These are phyloP conservation scores for Anolis sagrei DNA, from an alignment of 2,113 vertebrate species.

Conservation along the genomic window DNA sequence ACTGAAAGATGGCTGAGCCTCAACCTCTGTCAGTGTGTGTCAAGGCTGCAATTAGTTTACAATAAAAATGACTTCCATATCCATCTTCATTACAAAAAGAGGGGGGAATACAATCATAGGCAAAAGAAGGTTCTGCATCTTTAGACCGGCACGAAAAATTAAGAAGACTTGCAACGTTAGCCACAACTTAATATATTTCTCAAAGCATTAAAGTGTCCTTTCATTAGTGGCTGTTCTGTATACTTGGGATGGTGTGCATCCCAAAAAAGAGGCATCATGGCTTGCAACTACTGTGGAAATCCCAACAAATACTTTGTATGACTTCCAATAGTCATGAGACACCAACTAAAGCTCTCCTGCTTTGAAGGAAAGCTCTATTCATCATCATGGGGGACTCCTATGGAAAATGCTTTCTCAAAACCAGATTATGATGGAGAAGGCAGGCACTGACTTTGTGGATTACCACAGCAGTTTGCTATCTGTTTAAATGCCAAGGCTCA, in stretches of 20 bases:
- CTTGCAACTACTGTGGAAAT: no score
- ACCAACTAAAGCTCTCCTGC: no score
- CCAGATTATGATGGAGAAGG: no score
- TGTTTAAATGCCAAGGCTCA: no score
- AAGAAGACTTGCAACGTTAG: constrained; percentile 5
- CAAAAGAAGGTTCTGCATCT: not conserved
- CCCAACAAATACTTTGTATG: no score
- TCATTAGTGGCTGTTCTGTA: not conserved
- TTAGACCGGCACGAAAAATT: constrained; percentile 8
- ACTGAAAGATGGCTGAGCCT: constrained; percentile 5
- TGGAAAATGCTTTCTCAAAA: no score
- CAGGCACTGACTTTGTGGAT: no score
- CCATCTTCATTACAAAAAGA: constrained; percentile 37
- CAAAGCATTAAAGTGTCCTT: not conserved
- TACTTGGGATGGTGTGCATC: not conserved
- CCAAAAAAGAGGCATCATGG: not conserved
- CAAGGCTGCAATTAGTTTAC: constrained; percentile 38
- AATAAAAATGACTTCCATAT: constrained; percentile 31
- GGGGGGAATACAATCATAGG: constrained; percentile 4
- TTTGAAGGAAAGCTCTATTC: no score
- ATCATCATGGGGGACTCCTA: no score
- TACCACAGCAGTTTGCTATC: no score
- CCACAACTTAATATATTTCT: not conserved
- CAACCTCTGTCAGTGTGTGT: constrained; percentile 10
- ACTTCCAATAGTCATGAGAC: no score